Base-by-base conservation (phyloP, 2,888 invertebrate genomes). In the Metalampra italica region DNA sequence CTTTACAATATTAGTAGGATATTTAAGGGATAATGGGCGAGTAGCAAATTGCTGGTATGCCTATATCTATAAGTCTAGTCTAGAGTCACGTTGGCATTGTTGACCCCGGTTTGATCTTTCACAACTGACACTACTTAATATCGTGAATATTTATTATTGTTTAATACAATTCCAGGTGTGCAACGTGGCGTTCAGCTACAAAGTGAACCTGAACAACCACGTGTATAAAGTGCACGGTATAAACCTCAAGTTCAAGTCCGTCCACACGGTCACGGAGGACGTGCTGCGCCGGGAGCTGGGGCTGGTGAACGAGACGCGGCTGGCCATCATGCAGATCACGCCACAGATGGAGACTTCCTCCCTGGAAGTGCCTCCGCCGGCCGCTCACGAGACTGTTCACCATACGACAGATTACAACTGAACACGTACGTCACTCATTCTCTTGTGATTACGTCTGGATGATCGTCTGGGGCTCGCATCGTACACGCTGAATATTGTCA, bases 121-220 rank as follows among this genome's bases (percentile, higher is more conserved):
- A n/a, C n/a, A n/a, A n/a, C n/a, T n/a, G n/a, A n/a, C n/a, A n/a
- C n/a, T n/a, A n/a, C n/a, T n/a, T 22, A 22, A 22, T 22, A 22
- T 22, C 22, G 22, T 2, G 22, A 22, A 22, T 22, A 22, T 22
- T 22, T 22, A 22, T 22, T 22, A 22, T 2, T 22, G 2, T 22
- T 22, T 22, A 3, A 22, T 3, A 22, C 12, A 38, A 39, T 69
- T 71, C 22, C 78, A 90, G 90, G 85, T 90, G 22, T 90, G 90
- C 73, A 87, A 83, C 53, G 85, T 90, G 0, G 83, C 89, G 7
- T 90, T 90, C 64, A 88, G 90, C 59, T 90, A 90, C 65, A 90
- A 90, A 57, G 90, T 90, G 55, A 90, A 90, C 54, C 58, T 90
- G 12, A 90, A 90, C 68, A 90, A 90, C 60, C 90, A 90, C 55